phyloP scores from a whole-genome alignment of 2,888 invertebrate species.

The Hypena proboscidalis region DNA sequence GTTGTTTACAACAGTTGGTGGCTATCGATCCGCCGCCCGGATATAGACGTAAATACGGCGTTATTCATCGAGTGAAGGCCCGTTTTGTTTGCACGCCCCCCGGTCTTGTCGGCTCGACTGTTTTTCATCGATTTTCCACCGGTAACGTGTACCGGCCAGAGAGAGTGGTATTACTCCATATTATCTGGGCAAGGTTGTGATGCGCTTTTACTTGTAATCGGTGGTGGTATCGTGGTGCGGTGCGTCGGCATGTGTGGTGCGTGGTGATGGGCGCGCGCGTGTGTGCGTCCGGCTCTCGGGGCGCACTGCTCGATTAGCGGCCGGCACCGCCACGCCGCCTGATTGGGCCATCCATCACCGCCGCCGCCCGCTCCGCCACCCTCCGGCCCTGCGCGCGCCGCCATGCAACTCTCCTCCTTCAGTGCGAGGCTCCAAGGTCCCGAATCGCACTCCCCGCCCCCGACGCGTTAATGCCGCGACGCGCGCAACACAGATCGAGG shows the following conservation, averaged over 20 bases:
- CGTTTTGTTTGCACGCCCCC: slow-evolving; percentile 59
- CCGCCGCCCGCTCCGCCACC: slow-evolving; percentile 71
- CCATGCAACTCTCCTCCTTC: slow-evolving; percentile 55
- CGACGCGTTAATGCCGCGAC: slow-evolving; percentile 71
- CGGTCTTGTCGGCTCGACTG: slow-evolving; percentile 64
- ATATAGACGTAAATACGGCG: slow-evolving; percentile 72
- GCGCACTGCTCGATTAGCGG: slow-evolving; percentile 81
- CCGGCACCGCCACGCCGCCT: slow-evolving; percentile 80
- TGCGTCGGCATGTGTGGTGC: slow-evolving; percentile 16
- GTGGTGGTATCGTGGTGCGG: slow-evolving; percentile 35
- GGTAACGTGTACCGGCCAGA: slow-evolving; percentile 39
- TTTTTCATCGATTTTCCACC: slow-evolving; percentile 76
- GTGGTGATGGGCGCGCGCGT: slow-evolving; percentile 44
- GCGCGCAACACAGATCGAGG: slow-evolving; percentile 77
- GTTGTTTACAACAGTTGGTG: slow-evolving; percentile 83
- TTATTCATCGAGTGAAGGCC: slow-evolving; percentile 67
- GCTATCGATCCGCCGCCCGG: slow-evolving; percentile 78
- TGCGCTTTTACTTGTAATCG: slow-evolving; percentile 72
- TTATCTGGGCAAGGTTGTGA: slow-evolving; percentile 64
- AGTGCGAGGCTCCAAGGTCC: slow-evolving; percentile 31
- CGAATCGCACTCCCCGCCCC: slow-evolving; percentile 39
- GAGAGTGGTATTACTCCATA: slow-evolving; percentile 53
- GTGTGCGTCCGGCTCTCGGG: slow-evolving; percentile 73
- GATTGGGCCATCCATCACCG: slow-evolving; percentile 86
- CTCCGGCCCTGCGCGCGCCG: slow-evolving; percentile 60